Percentiles rank a stretch among this genome's conserved stretches.
phyloP scores from a whole-genome alignment of 37 sponge, comb jelly and placozoan genomes.

The Spongilla lacustris region DNA sequence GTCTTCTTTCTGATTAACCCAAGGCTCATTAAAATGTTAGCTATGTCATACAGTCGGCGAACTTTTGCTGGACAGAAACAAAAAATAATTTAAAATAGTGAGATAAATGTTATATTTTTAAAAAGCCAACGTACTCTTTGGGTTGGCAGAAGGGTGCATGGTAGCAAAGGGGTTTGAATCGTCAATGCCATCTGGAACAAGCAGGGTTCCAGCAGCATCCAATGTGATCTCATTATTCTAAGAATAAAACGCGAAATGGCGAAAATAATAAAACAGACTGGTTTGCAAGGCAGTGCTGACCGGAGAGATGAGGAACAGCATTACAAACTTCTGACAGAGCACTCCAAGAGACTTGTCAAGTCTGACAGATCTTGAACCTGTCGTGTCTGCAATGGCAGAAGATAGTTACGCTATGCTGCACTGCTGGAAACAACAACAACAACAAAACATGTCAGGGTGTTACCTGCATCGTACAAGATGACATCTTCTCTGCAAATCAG shows the following conservation, averaged over 20 bases:
- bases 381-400: neutral
- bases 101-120: neutral
- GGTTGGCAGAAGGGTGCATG: conserved; percentile 36
- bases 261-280: neutral
- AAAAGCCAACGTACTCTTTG: conserved; percentile 50
- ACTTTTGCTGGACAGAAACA: conserved; percentile 72
- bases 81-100: neutral
- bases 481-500: neutral
- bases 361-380: conserved; percentile 9
- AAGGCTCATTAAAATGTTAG: conserved; percentile 88
- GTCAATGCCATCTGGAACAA: conserved; percentile 65
- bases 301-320: conserved; percentile 85
- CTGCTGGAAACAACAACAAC: neutral
- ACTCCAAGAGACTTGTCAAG: conserved; percentile 84
- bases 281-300: conserved; percentile 41
- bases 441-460: neutral
- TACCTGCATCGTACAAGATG: neutral
- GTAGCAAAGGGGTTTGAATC: conserved; percentile 22
- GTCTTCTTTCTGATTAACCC: conserved; percentile 80
- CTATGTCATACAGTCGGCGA: conserved; percentile 92
- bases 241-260: neutral
- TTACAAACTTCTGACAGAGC: conserved; percentile 92
- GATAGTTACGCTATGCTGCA: neutral
- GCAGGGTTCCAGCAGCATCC: conserved; percentile 67
- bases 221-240: conserved; percentile 74